These are phyloP conservation scores for Andrena camellia DNA, from an alignment of 2,888 invertebrate species.

Conservation along the genomic window DNA sequence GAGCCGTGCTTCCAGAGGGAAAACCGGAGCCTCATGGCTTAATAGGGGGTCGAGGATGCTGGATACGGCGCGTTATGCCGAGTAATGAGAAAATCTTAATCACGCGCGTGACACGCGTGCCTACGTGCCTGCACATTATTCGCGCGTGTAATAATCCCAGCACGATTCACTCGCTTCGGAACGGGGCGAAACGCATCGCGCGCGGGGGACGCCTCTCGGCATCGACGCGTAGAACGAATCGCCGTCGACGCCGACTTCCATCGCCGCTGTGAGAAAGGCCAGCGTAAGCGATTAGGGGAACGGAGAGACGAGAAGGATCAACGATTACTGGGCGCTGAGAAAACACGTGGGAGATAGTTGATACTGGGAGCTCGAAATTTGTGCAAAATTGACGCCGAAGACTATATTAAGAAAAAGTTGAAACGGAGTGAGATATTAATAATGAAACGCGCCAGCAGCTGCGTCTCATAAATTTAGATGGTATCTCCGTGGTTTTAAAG, in stretches of 20 bases:
- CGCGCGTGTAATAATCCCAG: conserved; percentile 62
- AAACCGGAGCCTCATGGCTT: conserved; percentile 23
- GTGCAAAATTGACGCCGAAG: too few relatives aligned
- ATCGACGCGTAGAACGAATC: conserved; percentile 71
- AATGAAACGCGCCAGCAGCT: too few relatives aligned
- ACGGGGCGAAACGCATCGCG: conserved; percentile 23
- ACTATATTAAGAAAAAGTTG: too few relatives aligned
- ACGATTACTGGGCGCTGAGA: conserved; percentile 22
- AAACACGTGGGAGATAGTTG: conserved; percentile 41
- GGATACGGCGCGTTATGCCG: conserved; percentile 47
- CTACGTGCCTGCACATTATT: conserved; percentile 50
- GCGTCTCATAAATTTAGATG: too few relatives aligned
- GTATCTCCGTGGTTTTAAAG: too few relatives aligned
- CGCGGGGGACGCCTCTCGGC: conserved; percentile 61
- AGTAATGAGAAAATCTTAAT: conserved; percentile 67
- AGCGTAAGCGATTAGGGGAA: conserved; percentile 52
- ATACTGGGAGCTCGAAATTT: neutral
- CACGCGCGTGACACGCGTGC: conserved; percentile 63
- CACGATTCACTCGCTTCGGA: conserved; percentile 40
- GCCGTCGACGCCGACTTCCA: conserved; percentile 48
- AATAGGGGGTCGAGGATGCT: conserved; percentile 3
- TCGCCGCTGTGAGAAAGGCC: conserved; percentile 67
- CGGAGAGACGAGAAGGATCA: conserved; percentile 41
- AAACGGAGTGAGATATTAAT: too few relatives aligned
- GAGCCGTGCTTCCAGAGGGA: neutral